Base-by-base conservation (phyloP, 2,888 invertebrate species). In the Mactromeris polynyma region DNA sequence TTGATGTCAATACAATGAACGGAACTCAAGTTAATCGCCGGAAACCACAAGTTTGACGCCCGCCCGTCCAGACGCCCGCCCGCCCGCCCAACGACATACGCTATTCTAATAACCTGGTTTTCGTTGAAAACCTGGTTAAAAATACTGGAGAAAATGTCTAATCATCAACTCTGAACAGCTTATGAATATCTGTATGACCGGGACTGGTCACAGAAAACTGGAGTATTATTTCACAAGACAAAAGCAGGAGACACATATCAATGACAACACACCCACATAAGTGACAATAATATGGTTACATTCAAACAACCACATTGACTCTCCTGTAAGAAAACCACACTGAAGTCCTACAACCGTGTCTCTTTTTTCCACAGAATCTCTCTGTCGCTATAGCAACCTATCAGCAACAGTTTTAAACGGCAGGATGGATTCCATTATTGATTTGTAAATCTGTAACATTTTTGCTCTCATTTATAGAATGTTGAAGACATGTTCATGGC, bases 371-470 rank as follows among this genome's bases (percentile, higher is more conserved):
- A 64, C 6, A 21, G 77, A 84, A 83, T 46, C 64, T 84, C 54
- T 84, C 77, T 14, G 84, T 84, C 14, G 17, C 84, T 54, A 84
- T 84, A 77, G 84, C 40, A 78, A 84, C 84, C 78, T 46, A 84
- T 31, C 73, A 78, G 84, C 84, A 84, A 84, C 84, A 84, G 78
- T 78, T 83, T 84, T 78, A 78, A 73, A 78, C 78, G 78, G 84
- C 84, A 84, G 84, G 51, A 84, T 77, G 51, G 54, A 54, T 84
- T 84, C 78, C 4, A 77, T 38, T 84, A 84, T 84, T 84, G 84
- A 84, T 84, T 78, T 84, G 42, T 84, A 84, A 77, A 84, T 36
- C 84, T 54, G 78, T 33, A 36, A 73, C 73, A 73, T 36, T 73
- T 73, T 73, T 73, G 33, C 73, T 73, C 73, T 73, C 36, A 73